Percentiles rank a stretch among this genome's conserved stretches.
These are phyloP conservation scores for Talpa occidentalis DNA, from an alignment of 2,113 vertebrate species.

Conservation along the genomic window DNA sequence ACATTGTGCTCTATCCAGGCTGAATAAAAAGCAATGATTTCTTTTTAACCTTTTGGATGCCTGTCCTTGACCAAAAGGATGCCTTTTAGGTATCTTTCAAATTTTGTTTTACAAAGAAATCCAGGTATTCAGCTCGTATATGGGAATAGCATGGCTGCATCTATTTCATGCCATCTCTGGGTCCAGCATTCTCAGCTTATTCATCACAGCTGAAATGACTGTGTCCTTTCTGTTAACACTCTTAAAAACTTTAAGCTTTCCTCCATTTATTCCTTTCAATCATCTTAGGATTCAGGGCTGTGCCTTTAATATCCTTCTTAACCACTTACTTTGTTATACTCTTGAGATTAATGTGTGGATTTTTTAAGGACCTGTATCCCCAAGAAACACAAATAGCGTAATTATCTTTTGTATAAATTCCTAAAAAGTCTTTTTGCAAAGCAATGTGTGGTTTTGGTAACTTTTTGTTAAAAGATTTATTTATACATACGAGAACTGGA, in stretches of 20 bases:
- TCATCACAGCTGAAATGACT: background rate
- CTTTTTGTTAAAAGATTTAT: too few relatives aligned
- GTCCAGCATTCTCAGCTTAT: background rate
- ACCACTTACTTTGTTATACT: background rate
- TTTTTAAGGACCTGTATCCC: background rate
- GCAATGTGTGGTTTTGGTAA: constrained; percentile 43
- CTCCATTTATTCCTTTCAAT: background rate
- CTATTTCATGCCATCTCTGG: background rate
- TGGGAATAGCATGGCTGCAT: background rate
- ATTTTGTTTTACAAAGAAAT: constrained; percentile 32
- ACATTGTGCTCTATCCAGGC: background rate
- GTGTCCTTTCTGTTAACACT: background rate
- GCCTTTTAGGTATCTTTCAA: background rate
- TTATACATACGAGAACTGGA: too few relatives aligned
- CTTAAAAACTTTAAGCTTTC: background rate
- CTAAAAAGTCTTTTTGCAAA: constrained; percentile 56
- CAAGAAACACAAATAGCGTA: background rate
- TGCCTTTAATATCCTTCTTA: background rate
- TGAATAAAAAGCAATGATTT: constrained; percentile 1
- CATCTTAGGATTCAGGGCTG: background rate
- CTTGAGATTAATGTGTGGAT: background rate
- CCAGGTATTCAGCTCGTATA: background rate
- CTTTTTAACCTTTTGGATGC: constrained; percentile 16
- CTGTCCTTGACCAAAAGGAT: background rate
- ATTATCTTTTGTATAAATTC: constrained; percentile 43